Conservation (phyloP, 2,888 invertebrate genomes). For the Orthosia cruda region DNA sequence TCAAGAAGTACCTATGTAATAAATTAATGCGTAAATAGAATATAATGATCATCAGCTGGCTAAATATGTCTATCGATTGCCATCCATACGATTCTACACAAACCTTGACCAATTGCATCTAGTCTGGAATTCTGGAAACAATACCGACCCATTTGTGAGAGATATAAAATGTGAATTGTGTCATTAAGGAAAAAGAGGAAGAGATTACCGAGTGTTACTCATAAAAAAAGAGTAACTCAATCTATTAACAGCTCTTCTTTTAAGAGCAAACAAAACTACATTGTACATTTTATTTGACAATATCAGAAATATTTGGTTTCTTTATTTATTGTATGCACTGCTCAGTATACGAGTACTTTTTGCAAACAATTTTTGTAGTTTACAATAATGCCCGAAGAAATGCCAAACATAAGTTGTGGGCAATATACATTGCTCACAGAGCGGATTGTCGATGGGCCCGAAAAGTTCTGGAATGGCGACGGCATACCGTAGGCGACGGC, state of each 20-base stretch:
- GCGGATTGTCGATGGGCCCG: too few species aligned
- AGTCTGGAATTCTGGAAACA: neutral
- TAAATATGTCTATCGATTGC: neutral
- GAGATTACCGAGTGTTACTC: conserved; percentile 16
- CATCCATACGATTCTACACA: neutral
- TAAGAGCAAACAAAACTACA: conserved; percentile 23
- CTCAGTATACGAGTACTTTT: neutral
- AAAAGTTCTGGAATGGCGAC: too few species aligned
- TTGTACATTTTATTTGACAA: conserved; percentile 1
- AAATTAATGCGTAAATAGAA: neutral
- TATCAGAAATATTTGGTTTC: neutral
- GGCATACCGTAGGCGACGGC: too few species aligned
- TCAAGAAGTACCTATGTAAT: neutral
- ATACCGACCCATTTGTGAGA: neutral
- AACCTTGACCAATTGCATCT: neutral
- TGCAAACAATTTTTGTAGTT: neutral
- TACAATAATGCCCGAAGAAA: too few species aligned
- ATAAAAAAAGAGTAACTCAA: conserved; percentile 46
- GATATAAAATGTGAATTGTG: conserved; percentile 2
- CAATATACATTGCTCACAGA: too few species aligned
- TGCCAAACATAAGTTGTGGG: too few species aligned
- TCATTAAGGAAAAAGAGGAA: conserved; percentile 13
- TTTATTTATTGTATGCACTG: neutral
- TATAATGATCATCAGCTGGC: neutral
- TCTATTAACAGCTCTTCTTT: conserved; percentile 22